Evolutionary conservation across 1,140 invertebrate species (phyloP), one percentile per base, ranked within the genome.

Genomic region (Drosophila lini): DNA sequence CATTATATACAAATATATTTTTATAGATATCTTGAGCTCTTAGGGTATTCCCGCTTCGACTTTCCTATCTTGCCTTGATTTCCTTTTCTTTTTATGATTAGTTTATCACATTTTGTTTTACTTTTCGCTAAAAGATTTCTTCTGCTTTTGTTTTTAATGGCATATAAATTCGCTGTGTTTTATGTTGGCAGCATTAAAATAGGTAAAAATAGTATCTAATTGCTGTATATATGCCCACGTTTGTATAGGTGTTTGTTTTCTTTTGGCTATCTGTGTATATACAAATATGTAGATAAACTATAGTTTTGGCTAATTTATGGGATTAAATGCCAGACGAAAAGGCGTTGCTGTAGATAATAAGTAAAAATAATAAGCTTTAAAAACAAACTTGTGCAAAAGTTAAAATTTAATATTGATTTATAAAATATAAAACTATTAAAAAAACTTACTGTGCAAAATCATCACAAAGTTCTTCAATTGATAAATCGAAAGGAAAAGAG

Each of bases 121-220:
- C 32, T 42, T 62, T 40, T 48, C 13, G 25, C 47, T 32, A 19
- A 41, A 53, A 55, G 63, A 38, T 81, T 36, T 73, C 47, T 45
- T 52, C 45, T 25, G 40, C 25, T 60, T 44, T 57, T 47, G 59
- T 22, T 45, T 63, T 58, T 67, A 78, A 70, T 85, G 57, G 45
- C 55, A 41, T 59, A 80, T 86, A 86, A 81, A 81, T 86, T 86
- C 62, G 34, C 40, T 57, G 42, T 42, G 64, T 59, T 63, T 75
- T 76, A 75, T 61, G 50, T 63, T 82, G 42, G 58, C 60, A 47
- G 40, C 59, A 44, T 80, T 74, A 63, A 50, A 44, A 42, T 74
- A 68, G 52, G n/a, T 71, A 65, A 48, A 86, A 71, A 75, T 81
- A 76, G 38, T 41, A 50, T 70, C 32, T 36, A 53, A 53, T 53